phyloP scores from a whole-genome alignment of 2,113 vertebrate species.

The Baryphthengus martii region DNA sequence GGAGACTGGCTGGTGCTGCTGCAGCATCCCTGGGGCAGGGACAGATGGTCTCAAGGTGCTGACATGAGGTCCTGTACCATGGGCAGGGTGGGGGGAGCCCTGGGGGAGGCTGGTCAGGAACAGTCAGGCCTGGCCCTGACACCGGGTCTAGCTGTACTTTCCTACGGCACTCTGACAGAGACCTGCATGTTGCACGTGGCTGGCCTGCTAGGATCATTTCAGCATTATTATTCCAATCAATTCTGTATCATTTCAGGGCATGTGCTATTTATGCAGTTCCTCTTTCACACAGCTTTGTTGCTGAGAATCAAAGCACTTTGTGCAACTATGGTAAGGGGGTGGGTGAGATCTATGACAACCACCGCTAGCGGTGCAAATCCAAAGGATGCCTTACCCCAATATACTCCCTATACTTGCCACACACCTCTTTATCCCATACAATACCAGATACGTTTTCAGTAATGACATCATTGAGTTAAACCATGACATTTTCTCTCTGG shows the following conservation, averaged over 20 bases:
- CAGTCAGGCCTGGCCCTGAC: too few relatives aligned
- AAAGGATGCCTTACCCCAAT: neutral
- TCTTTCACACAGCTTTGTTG: neutral
- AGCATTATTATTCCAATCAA: neutral
- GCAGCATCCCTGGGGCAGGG: neutral
- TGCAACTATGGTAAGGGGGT: neutral
- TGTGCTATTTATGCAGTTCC: neutral
- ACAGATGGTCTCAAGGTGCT: neutral
- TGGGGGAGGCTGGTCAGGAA: too few relatives aligned
- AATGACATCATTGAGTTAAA: neutral
- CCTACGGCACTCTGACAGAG: fast-evolving
- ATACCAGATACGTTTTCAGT: neutral
- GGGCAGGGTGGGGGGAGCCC: neutral
- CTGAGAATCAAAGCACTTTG: neutral
- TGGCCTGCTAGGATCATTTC: neutral
- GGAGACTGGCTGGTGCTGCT: neutral
- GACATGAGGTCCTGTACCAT: neutral
- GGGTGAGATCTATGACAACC: neutral
- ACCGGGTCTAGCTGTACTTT: neutral
- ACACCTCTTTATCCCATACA: neutral
- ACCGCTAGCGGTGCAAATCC: neutral
- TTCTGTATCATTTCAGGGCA: neutral
- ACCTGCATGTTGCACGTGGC: fast-evolving
- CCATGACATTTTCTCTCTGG: neutral
- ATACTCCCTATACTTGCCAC: neutral